Percentiles rank a stretch among this genome's conserved stretches.
These are phyloP conservation scores for Cylas formicarius DNA, from an alignment of 1,140 invertebrate genomes.

Conservation along the genomic window DNA sequence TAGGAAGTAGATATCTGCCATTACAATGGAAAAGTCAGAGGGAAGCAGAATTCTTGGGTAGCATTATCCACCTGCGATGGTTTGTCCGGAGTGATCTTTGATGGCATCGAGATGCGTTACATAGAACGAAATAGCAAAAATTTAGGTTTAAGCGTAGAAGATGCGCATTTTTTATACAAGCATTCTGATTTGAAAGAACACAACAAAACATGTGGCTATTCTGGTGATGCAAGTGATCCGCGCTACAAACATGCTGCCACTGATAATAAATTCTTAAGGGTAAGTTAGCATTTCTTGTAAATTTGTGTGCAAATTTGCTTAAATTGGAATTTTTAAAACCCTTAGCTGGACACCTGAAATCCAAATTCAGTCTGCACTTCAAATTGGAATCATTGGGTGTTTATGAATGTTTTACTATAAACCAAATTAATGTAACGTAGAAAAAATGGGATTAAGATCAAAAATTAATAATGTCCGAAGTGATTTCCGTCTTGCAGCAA, in stretches of 20 bases:
- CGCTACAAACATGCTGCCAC: conserved; percentile 35
- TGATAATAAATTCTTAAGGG: conserved; percentile 47
- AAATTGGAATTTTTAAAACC: too few species aligned
- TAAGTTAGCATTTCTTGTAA: conserved; percentile 32
- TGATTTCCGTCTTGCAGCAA: too few species aligned
- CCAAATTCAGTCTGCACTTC: too few species aligned
- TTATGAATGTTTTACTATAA: too few species aligned
- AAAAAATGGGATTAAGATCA: too few species aligned
- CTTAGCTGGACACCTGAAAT: too few species aligned
- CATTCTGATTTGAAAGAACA: conserved; percentile 56
- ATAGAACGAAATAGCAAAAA: conserved; percentile 47
- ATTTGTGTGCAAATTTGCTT: background rate
- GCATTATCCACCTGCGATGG: conserved; percentile 78
- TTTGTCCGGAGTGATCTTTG: conserved; percentile 73
- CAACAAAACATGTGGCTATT: conserved; percentile 65
- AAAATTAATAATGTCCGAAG: too few species aligned
- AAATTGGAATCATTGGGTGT: too few species aligned
- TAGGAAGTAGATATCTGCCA: conserved; percentile 73
- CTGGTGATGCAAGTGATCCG: conserved; percentile 34
- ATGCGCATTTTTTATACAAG: conserved; percentile 59
- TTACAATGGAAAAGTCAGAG: conserved; percentile 73
- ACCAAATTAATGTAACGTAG: too few species aligned
- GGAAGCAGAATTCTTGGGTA: conserved; percentile 64
- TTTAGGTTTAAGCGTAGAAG: conserved; percentile 42
- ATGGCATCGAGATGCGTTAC: conserved; percentile 70